phyloP scores from a whole-genome alignment of 2,113 vertebrate species.

The Aleadryas rufinucha region DNA sequence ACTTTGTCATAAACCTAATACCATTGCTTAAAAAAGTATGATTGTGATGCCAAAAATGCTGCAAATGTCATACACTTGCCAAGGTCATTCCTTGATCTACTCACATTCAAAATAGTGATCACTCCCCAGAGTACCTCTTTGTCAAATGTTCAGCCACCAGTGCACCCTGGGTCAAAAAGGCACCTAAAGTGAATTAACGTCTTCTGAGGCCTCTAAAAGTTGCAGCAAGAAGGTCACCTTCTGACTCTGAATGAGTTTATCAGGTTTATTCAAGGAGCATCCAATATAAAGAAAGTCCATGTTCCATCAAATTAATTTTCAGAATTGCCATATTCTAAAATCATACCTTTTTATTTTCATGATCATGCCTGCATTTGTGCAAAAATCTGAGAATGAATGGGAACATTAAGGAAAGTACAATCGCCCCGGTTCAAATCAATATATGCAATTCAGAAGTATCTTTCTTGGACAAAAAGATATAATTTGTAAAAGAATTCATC shows the following conservation, averaged over 20 bases:
- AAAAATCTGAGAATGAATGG: constrained; percentile 31
- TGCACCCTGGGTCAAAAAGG: neutral
- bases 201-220: neutral
- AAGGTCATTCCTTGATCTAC: neutral
- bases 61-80: neutral
- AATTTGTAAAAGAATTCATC: constrained; percentile 37
- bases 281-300: neutral
- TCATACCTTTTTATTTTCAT: constrained; percentile 4
- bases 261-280: neutral
- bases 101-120: neutral
- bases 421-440: constrained; percentile 20
- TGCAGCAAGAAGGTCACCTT: constrained; percentile 11
- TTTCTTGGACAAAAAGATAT: constrained; percentile 38
- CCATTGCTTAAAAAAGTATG: neutral
- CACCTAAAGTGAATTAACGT: neutral
- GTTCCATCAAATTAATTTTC: constrained; percentile 33
- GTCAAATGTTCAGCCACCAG: neutral
- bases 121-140: neutral
- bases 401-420: neutral
- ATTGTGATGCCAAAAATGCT: neutral
- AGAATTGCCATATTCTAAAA: neutral
- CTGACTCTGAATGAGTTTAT: neutral
- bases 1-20: neutral
- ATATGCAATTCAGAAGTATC: constrained; percentile 24
- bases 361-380: constrained; percentile 28